Evolutionary conservation across 2,797 vertebrate genomes (phyloP), one percentile per base, ranked within the genome.

Genomic region (Sebastiscus albofasciatus): DNA sequence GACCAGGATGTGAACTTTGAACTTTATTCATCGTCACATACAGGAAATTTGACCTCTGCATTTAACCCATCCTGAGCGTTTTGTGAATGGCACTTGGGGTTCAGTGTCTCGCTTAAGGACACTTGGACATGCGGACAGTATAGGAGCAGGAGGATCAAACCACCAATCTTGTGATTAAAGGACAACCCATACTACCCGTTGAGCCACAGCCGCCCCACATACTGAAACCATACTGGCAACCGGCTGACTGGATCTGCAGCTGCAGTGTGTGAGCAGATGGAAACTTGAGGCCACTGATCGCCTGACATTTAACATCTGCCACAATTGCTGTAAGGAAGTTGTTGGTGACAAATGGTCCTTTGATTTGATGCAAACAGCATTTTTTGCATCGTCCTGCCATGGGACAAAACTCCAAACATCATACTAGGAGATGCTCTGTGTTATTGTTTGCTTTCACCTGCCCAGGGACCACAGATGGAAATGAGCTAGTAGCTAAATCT

Each of bases 261-360:
- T 80, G 73, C 5, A 36, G 49, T 2, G 36, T 2, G 1, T 39
- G 65, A 83, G 49, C 78, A 79, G 74, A 59, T 10, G 13, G 56
- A 67, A 62, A 80, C 69, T 52, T 10, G 20, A 82, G 72, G 39
- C 62, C 7, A 42, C 61, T 0, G 65, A 52, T 60, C 18, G 60
- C 16, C 46, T 52, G 75, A 60, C 75, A 55, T 82, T 72, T 52
- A 67, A 65, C 73, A 80, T 73, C 80, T 77, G 80, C 77, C 65
- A n/a, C 8, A 18, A 1, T 29, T 0, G 69, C 73, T 70, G 42
- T 7, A 22, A 65, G 76, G 59, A 54, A 36, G 52, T 24, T 55
- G 58, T 36, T 46, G 52, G 49, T n/a, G 5, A 64, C 9, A 31
- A 71, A 60, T 39, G 46, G 13, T 31, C 76, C 12, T 72, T 69